phyloP scores from a whole-genome alignment of 2,113 vertebrate genomes.

The Neolamprologus longior region DNA sequence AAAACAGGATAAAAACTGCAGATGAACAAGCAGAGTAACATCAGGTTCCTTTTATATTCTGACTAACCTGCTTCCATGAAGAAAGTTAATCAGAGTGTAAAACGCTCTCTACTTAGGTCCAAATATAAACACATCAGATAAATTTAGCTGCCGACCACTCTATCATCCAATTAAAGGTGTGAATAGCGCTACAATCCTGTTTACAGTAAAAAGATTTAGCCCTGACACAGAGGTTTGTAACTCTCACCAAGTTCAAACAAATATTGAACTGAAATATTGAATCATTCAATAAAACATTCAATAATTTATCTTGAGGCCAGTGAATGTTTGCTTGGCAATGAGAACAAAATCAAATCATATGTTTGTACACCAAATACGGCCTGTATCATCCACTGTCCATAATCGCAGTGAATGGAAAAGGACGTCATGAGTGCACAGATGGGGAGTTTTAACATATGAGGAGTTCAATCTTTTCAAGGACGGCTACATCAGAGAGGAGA shows the following conservation, averaged over 20 bases:
- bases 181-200: neutral
- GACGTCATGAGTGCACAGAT: neutral
- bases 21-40: neutral
- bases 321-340: neutral
- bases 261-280: neutral
- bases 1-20: neutral
- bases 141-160: neutral
- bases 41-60: neutral
- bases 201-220: neutral
- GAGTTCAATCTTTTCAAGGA: neutral
- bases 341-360: fast-evolving
- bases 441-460: neutral
- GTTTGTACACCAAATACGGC: neutral
- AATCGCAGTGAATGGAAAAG: neutral
- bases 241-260: neutral
- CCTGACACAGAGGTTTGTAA: neutral
- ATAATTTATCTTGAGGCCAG: neutral
- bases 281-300: neutral
- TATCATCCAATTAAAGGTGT: neutral
- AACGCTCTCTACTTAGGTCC: neutral
- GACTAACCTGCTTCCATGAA: neutral
- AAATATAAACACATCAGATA: neutral
- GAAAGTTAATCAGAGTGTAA: neutral
- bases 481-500: neutral
- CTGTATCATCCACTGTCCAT: neutral